Evolutionary conservation across 2,113 vertebrate species (phyloP).

Genomic region (Halichoerus grypus): DNA sequence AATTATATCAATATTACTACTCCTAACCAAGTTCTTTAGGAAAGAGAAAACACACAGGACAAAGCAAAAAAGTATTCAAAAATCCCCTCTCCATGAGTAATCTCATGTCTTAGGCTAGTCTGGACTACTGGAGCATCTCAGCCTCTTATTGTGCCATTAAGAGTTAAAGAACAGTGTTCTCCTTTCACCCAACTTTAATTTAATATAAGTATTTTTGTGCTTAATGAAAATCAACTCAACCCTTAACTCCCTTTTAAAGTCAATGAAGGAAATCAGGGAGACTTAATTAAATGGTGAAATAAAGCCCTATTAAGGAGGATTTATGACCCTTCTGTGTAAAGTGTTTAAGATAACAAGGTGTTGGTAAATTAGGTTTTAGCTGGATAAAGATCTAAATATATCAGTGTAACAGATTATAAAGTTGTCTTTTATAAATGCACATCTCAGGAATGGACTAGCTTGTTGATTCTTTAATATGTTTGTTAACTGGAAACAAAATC

Average conservation of each 20-base stretch:
- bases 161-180: constrained; percentile 56
- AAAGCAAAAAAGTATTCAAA: background rate
- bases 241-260: constrained; percentile 74
- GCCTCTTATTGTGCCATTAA: constrained; percentile 47
- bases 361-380: constrained; percentile 88
- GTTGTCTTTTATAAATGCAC: constrained; percentile 79
- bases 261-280: constrained; percentile 83
- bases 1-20: background rate
- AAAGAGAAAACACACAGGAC: background rate
- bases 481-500: constrained; percentile 34
- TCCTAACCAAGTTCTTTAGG: background rate
- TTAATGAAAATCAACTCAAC: constrained; percentile 79
- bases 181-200: constrained; percentile 56
- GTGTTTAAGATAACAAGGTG: constrained; percentile 90
- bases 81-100: background rate
- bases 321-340: constrained; percentile 85
- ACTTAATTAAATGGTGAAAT: constrained; percentile 84
- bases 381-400: constrained; percentile 83
- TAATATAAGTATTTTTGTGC: constrained; percentile 49
- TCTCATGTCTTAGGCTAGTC: background rate
- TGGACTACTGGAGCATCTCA: background rate
- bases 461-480: constrained; percentile 1
- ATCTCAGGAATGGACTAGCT: constrained; percentile 8
- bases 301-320: constrained; percentile 77
- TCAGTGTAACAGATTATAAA: constrained; percentile 81